phyloP scores from a whole-genome alignment of 2,888 invertebrate species.

The Spilosoma lubricipeda region DNA sequence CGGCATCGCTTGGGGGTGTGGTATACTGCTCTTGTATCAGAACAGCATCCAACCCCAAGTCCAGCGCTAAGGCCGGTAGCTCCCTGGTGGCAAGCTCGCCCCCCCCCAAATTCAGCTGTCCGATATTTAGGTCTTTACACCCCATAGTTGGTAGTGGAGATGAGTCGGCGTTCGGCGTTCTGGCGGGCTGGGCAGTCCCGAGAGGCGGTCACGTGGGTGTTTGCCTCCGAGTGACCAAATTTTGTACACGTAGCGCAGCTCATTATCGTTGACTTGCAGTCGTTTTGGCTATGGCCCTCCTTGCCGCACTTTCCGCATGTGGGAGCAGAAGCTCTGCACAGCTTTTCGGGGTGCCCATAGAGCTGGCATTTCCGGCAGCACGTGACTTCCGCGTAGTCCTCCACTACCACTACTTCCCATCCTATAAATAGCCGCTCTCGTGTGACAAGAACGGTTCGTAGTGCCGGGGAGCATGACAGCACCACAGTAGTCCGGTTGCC shows the following conservation, averaged over 20 bases:
- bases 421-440: no score
- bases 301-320: no score
- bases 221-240: no score
- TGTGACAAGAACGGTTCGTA: not conserved
- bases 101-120: not conserved
- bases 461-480: not conserved
- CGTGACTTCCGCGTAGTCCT: slow-evolving; percentile 27
- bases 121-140: no score
- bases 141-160: slow-evolving; percentile 24
- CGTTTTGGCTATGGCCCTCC: no score
- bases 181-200: no score
- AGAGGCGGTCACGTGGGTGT: no score
- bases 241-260: no score
- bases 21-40: slow-evolving; percentile 50
- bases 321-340: not conserved
- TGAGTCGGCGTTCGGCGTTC: no score
- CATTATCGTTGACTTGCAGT: no score
- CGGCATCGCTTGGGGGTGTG: not conserved
- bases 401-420: not conserved
- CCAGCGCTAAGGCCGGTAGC: slow-evolving; percentile 29
- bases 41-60: slow-evolving; percentile 33
- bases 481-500: not conserved
- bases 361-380: slow-evolving; percentile 56
- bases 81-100: slow-evolving; percentile 32
- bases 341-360: slow-evolving; percentile 56